Evolutionary conservation across 2,797 vertebrate species (phyloP), one percentile per base, ranked within the genome.

Genomic region (Myotis pilosus): DNA sequence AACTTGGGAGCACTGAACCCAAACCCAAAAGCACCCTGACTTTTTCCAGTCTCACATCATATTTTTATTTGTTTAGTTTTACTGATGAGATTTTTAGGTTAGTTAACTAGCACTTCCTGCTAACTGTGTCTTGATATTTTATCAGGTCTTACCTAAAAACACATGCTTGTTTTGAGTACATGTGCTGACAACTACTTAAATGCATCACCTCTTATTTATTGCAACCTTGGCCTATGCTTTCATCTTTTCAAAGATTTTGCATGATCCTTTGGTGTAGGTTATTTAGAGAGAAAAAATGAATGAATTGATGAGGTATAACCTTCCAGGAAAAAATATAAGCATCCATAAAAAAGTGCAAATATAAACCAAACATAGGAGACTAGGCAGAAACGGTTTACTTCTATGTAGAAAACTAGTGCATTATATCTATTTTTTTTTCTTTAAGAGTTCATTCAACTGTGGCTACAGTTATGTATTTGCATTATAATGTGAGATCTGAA

Each of bases 1-100:
- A 97, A 72, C 91, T 96, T 12, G 30, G 88, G 85, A 86, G 96
- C 92, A 88, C 47, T 97, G 97, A 98, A 92, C 95, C 92, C 60
- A 95, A 93, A 94, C 86, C 25, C 74, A 44, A 76, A 71, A 94
- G 96, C 96, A 97, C 94, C 91, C 68, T 95, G 97, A 95, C 49
- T 96, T 95, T 90, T 97, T 97, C 95, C 90, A 94, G 91, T 83
- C 93, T 97, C 97, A 96, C 81, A n/a, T 89, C 94, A 92, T 98
- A 95, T 96, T 97, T 98, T 95, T 97, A 97, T 97, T 97, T 97
- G 81, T 97, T 98, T 97, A 89, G 96, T 97, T 97, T 95, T 83
- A 95, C 89, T 96, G 97, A 98, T 96, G 97, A 96, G 89, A 72
- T 82, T 95, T 98, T 98, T 97, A 90, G 92, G 96, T 98, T 94